Conservation (phyloP, 2,113 vertebrate species). For the Pseudois nayaur region DNA sequence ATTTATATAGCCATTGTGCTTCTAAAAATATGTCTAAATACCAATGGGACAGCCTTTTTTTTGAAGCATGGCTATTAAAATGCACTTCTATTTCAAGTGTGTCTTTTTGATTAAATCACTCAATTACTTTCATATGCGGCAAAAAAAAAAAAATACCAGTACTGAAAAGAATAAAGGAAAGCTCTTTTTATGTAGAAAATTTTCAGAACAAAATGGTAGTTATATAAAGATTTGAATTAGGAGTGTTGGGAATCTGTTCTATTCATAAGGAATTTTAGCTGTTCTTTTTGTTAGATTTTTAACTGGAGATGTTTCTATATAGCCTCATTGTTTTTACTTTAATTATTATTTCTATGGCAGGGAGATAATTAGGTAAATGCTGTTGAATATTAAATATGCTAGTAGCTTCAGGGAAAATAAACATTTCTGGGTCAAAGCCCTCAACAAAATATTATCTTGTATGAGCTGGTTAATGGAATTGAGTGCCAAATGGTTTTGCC, state of each 20-base stretch:
- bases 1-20: constrained; percentile 44
- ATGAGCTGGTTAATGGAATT: constrained; percentile 36
- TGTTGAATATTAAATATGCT: constrained; percentile 61
- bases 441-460: constrained; percentile 48
- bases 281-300: constrained; percentile 21
- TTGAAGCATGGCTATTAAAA: constrained; percentile 42
- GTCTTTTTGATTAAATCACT: constrained; percentile 40
- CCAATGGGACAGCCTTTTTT: constrained; percentile 30
- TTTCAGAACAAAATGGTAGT: constrained; percentile 9
- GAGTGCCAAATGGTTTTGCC: constrained; percentile 24
- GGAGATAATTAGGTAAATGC: constrained; percentile 59
- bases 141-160: background rate
- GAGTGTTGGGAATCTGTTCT: background rate
- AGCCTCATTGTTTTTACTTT: constrained; percentile 57
- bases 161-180: constrained; percentile 21
- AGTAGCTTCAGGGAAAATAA: constrained; percentile 41
- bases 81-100: constrained; percentile 48
- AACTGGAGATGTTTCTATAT: constrained; percentile 30
- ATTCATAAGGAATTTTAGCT: background rate
- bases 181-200: background rate
- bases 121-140: constrained; percentile 12
- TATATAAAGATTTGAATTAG: constrained; percentile 13
- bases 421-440: constrained; percentile 52
- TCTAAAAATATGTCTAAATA: constrained; percentile 63
- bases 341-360: constrained; percentile 60